Base-by-base conservation (phyloP, 1,140 invertebrate species). In the Hesperophylax magnus region DNA sequence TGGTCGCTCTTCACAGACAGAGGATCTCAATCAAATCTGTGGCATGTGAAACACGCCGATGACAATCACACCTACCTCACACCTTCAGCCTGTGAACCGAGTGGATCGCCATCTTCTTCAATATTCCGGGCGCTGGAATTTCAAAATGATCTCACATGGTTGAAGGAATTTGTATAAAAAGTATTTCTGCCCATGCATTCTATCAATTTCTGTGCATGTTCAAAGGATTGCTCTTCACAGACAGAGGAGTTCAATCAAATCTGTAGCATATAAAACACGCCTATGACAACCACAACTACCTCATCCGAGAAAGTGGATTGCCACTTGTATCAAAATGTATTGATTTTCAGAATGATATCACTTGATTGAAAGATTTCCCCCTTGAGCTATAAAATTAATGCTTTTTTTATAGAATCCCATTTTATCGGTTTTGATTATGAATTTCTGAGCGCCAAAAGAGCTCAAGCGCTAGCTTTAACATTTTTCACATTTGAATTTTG, bases 51-150 rank as follows among this genome's bases (percentile, higher is more conserved):
- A 78, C 80, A 81, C 53, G 65, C 39, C 54, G 22, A 27, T 79
- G 60, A 58, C 69, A 82, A 82, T 82, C 61, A 74, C 69, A 71
- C 69, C 69, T 69, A 71, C 69, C 69, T 69, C 61, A 81, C 53
- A 79, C n/a, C 56, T 61, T 22, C n/a, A 58, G 54, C 9, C 9
- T 6, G 34, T 39, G 34, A 39, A 9, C 34, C 7, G 34, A 8
- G 34, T 18, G 17, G 54, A 58, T 58, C 9, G 54, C 14, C 54
- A 20, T 0, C 54, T 18, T 18, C 9, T 4, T 15, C 24, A 52
- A 71, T 9, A 14, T 39, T 39, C 39, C 67, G n/a, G 11, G 1
- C 27, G 61, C 27, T 65, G 4, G 22, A 65, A 71, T 71, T 71
- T 71, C 54, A 56, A 39, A 20, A 52, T 54, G 34, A 53, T 74